Evolutionary conservation across 23 tunicate genomes (phyloP).

Genomic region (Trididemnum miniatum): DNA sequence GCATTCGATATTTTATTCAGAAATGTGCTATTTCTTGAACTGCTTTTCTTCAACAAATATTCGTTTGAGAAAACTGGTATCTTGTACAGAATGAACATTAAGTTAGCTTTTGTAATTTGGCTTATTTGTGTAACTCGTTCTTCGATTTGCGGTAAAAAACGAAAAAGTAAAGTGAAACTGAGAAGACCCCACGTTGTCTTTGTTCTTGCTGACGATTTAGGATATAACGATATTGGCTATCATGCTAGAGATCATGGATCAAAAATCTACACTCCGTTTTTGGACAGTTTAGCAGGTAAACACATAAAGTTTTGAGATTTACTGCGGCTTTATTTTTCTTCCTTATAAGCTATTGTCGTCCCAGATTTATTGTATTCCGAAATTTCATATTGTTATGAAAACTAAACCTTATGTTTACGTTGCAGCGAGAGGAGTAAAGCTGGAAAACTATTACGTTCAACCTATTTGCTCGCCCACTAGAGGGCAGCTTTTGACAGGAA

Average conservation of each 20-base stretch:
- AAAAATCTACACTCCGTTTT: conserved; percentile 74
- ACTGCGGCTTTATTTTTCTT: too few relatives aligned
- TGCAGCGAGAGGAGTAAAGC: conserved; percentile 66
- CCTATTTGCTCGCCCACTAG: conserved; percentile 97
- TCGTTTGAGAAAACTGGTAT: too few relatives aligned
- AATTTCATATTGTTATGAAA: too few relatives aligned
- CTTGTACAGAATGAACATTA: too few relatives aligned
- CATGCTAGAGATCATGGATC: conserved; percentile 62
- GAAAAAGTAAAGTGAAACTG: neutral
- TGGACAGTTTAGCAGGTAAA: conserved; percentile 73
- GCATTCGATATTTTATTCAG: too few relatives aligned
- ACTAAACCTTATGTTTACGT: conserved; percentile 2
- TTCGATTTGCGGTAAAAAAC: neutral
- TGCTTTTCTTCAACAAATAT: too few relatives aligned
- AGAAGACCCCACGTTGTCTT: conserved; percentile 66
- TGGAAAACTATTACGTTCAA: conserved; percentile 93
- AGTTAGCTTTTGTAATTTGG: neutral
- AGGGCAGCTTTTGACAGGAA: conserved; percentile 71
- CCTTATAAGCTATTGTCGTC: too few relatives aligned
- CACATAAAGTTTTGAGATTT: neutral
- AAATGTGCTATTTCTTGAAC: too few relatives aligned
- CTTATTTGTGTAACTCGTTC: neutral
- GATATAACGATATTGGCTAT: conserved; percentile 89
- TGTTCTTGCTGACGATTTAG: conserved; percentile 85
- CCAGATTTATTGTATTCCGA: too few relatives aligned